These are phyloP conservation scores for Liodrosophila aerea DNA, from an alignment of 2,888 invertebrate genomes.

Conservation along the genomic window DNA sequence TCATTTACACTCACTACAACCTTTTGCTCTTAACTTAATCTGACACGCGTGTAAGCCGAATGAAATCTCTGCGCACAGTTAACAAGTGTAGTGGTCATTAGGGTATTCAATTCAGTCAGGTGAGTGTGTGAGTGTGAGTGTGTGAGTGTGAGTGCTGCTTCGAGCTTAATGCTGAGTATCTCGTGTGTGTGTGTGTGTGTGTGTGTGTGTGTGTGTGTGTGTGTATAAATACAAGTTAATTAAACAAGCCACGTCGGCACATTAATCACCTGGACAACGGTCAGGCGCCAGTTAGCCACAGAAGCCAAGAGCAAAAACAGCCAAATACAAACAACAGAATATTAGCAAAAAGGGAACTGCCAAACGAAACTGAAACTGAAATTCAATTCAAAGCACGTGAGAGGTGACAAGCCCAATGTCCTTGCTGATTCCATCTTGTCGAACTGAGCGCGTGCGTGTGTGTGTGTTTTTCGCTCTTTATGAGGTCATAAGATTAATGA, in stretches of 20 bases:
- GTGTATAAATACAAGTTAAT: conserved; percentile 68
- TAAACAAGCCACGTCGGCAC: conserved; percentile 67
- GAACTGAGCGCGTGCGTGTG: conserved; percentile 41
- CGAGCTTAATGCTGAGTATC: not conserved
- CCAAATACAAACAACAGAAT: not conserved
- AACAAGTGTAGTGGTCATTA: conserved; percentile 52
- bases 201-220: conserved; percentile 24
- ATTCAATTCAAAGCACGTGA: conserved; percentile 68
- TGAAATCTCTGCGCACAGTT: conserved; percentile 35
- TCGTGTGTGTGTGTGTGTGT: conserved; percentile 2
- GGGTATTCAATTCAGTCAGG: conserved; percentile 32
- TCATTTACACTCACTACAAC: conserved; percentile 37
- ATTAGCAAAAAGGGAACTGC: conserved; percentile 3
- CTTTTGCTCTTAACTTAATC: not conserved
- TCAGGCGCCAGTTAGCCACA: conserved; percentile 38
- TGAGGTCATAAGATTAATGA: conserved; percentile 73
- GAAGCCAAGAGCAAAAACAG: not conserved
- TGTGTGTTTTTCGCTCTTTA: conserved; percentile 58
- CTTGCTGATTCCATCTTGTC: conserved; percentile 41
- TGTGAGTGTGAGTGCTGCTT: not conserved
- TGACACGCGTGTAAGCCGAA: conserved; percentile 1
- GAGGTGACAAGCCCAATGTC: conserved; percentile 22
- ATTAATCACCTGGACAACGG: conserved; percentile 73
- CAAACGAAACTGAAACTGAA: conserved; percentile 14
- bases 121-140: conserved; percentile 5